Conservation (phyloP, 2,888 invertebrate species). For the Rhingia campestris region DNA sequence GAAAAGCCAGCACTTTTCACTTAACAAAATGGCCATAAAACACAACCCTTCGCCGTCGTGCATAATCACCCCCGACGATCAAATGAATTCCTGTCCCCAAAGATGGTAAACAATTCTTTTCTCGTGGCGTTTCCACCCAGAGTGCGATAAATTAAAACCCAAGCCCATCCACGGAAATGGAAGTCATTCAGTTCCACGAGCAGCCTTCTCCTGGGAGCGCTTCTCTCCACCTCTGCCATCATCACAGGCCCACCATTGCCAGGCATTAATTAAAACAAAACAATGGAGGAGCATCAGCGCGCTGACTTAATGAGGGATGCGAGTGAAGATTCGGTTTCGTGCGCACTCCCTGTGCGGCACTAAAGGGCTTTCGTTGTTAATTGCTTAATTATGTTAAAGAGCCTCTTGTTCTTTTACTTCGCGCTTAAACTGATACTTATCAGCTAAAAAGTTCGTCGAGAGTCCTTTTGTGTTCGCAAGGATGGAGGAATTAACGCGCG, state of each 20-base stretch:
- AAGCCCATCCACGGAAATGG: constrained; percentile 28
- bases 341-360: constrained; percentile 66
- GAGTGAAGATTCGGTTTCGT: constrained; percentile 50
- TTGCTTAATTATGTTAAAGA: constrained; percentile 78
- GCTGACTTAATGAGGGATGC: constrained; percentile 69
- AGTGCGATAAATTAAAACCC: constrained; percentile 61
- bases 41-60: constrained; percentile 29
- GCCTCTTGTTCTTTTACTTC: constrained; percentile 63
- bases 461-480: constrained; percentile 37
- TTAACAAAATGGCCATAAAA: constrained; percentile 44
- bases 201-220: constrained; percentile 43
- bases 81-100: constrained; percentile 15
- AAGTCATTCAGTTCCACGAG: constrained; percentile 56
- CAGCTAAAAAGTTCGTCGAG: constrained; percentile 58
- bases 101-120: constrained; percentile 27
- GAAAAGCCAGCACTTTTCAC: constrained; percentile 48
- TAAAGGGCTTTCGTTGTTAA: constrained; percentile 76
- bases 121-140: constrained; percentile 5
- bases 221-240: constrained; percentile 25
- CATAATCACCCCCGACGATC: constrained; percentile 29
- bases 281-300: constrained; percentile 47
- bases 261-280: constrained; percentile 72
- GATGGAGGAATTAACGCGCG: constrained; percentile 5
- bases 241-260: no score
- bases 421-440: constrained; percentile 63